These are phyloP conservation scores for Heliconius aoede DNA, from an alignment of 2,888 invertebrate genomes.

Conservation along the genomic window DNA sequence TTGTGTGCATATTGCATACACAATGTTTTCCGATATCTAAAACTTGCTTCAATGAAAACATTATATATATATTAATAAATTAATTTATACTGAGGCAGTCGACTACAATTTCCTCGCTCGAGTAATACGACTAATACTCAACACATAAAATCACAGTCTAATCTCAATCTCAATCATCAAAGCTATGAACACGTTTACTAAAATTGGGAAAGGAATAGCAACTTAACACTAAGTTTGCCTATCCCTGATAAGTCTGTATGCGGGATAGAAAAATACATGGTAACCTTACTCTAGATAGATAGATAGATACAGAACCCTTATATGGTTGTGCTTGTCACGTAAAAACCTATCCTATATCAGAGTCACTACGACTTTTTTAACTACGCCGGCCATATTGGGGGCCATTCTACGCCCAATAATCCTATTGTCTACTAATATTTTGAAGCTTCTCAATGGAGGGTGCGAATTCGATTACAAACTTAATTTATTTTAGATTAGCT, in stretches of 20 bases:
- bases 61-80: no score
- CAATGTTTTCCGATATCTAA: background rate
- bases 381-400: slow-evolving; percentile 1
- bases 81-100: no score
- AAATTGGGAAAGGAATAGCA: no score
- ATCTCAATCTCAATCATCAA: no score
- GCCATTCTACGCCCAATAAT: slow-evolving; percentile 7
- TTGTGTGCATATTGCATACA: background rate
- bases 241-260: background rate
- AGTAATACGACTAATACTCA: no score
- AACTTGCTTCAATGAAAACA: no score
- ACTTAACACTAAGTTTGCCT: background rate
- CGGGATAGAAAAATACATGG: background rate
- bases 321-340: background rate
- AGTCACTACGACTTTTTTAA: slow-evolving; percentile 6
- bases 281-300: background rate
- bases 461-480: slow-evolving; percentile 11
- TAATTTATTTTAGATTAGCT: slow-evolving; percentile 18
- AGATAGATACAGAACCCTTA: background rate
- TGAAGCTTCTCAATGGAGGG: slow-evolving; percentile 23
- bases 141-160: no score
- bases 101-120: no score
- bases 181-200: no score
- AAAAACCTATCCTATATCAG: background rate
- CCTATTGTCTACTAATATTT: slow-evolving; percentile 14